phyloP scores from a whole-genome alignment of 2,797 vertebrate species.

The Sylvilagus floridanus region DNA sequence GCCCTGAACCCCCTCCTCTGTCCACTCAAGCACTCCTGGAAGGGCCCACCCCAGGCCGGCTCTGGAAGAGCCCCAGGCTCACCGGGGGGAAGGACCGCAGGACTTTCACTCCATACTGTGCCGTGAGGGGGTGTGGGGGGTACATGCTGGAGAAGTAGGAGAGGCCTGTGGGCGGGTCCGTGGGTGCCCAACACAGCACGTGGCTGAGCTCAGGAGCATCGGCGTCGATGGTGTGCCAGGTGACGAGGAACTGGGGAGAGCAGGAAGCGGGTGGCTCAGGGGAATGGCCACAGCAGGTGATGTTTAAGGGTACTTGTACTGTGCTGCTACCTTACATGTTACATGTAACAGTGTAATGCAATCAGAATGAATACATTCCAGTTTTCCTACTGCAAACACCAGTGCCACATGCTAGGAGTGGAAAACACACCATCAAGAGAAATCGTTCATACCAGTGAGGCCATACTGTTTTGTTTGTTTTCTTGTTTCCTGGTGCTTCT shows the following conservation, averaged over 20 bases:
- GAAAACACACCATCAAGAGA: not conserved
- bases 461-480: not conserved
- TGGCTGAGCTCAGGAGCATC: constrained; percentile 98
- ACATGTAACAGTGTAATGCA: not conserved
- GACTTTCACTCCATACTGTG: constrained; percentile 98
- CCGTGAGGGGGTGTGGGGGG: constrained; percentile 97
- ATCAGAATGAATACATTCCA: not conserved
- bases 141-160: constrained; percentile 99
- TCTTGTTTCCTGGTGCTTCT: not conserved
- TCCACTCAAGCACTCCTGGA: not conserved
- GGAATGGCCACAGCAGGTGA: not conserved
- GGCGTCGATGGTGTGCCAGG: constrained; percentile 98
- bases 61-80: constrained; percentile 63
- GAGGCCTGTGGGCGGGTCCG: constrained; percentile 96
- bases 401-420: not conserved
- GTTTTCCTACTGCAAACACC: not conserved
- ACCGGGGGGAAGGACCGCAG: constrained; percentile 97
- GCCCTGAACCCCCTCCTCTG: not conserved
- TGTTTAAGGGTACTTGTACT: not conserved
- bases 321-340: not conserved
- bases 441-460: not conserved
- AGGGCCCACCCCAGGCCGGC: not conserved
- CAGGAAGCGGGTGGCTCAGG: not conserved
- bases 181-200: constrained; percentile 96
- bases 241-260: constrained; percentile 94